Evolutionary conservation across 2,888 invertebrate species (phyloP), one percentile per base, ranked within the genome.

Genomic region (Epistrophella euchroma): DNA sequence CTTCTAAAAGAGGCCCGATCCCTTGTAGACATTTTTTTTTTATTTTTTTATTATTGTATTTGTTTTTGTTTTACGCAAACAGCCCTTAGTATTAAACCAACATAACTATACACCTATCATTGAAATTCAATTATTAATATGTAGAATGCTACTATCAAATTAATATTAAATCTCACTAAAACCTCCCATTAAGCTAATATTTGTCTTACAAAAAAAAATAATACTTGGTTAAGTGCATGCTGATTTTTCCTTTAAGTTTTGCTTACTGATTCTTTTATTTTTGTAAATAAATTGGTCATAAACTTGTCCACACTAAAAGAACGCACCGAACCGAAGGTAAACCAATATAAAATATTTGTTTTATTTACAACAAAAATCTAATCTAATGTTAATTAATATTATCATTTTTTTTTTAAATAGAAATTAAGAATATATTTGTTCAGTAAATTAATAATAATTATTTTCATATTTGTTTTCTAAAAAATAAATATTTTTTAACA

Each of bases 311-410:
- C 91, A 91, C 89, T 90, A 90, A 91, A 91, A 90, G 90, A 90
- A 90, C 90, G 90, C 91, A 91, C 90, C 91, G 89, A 90, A 90
- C 89, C 86, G 80, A 90, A 91, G 91, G 90, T 91, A 90, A 91
- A 91, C 89, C 88, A 88, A 87, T 83, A 75, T 58, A 79, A 88
- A 88, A 88, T 89, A 88, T 88, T 88, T 89, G 84, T 88, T 89
- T 87, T 88, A 88, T 81, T 82, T 88, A 83, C 77, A 82, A 88
- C 64, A 47, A 87, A 60, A 84, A 83, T 79, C 75, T 79, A 86
- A 78, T 85, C 85, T 62, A 85, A 74, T 86, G 80, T 85, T 87
- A 52, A 79, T 84, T 83, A 73, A 77, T 76, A 85, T 75, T 68
- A 64, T 75, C 71, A 19, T 74, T 70, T 60, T 75, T 60, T 73